Percentiles rank a stretch among this genome's conserved stretches.
Evolutionary conservation across 2,797 vertebrate genomes (phyloP).

Genomic region (Percopsis omiscomaycus): DNA sequence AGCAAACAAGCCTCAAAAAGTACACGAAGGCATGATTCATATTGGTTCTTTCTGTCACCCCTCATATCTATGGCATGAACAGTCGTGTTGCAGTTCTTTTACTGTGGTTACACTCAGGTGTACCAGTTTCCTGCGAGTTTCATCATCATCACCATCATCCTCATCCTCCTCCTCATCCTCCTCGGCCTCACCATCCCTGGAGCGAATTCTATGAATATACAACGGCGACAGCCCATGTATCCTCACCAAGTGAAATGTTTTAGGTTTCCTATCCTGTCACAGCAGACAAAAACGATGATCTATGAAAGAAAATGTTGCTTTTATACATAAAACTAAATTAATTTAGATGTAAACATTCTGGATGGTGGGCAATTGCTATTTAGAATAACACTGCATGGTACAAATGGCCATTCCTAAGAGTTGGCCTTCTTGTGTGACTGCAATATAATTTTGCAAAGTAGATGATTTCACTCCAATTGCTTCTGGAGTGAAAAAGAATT

Average conservation of each 20-base stretch:
- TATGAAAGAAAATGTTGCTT: conserved; percentile 14
- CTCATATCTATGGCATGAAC: conserved; percentile 30
- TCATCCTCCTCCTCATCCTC: neutral
- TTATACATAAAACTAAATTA: conserved; percentile 46
- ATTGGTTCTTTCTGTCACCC: conserved; percentile 42
- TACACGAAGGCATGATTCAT: conserved; percentile 2
- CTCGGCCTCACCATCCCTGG: conserved; percentile 30
- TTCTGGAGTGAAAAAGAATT: conserved; percentile 57
- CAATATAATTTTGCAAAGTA: conserved; percentile 62
- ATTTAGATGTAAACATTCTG: conserved; percentile 29
- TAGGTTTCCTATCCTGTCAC: neutral
- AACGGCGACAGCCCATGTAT: conserved; percentile 3
- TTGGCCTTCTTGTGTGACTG: conserved; percentile 62
- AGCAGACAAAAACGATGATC: neutral
- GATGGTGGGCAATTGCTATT: conserved; percentile 37
- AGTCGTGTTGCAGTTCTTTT: conserved; percentile 31
- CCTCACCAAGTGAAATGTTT: neutral
- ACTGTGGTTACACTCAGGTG: conserved; percentile 1
- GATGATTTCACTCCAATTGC: conserved; percentile 66
- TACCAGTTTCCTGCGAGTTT: conserved; percentile 59
- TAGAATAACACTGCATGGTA: conserved; percentile 55
- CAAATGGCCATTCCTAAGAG: conserved; percentile 53
- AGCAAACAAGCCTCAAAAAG: neutral
- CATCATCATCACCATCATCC: conserved; percentile 47
- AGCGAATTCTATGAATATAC: conserved; percentile 38